These are phyloP conservation scores for Echinometra lucunter DNA, from an alignment of 53 echinoderm and acorn worm species.

Conservation along the genomic window DNA sequence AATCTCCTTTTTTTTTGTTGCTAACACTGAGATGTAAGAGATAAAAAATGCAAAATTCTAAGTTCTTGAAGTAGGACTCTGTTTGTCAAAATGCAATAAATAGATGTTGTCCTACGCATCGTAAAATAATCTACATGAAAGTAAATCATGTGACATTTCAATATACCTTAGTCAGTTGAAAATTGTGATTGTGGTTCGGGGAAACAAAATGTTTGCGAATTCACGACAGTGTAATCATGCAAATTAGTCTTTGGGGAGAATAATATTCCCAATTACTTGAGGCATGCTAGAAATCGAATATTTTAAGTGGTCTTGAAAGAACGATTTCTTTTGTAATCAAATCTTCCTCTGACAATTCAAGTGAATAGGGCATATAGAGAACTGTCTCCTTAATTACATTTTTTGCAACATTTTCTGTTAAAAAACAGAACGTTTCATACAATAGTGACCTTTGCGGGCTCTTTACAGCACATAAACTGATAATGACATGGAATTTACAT, in stretches of 20 bases:
- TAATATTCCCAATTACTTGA: conserved; percentile 34
- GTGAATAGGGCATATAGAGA: background rate
- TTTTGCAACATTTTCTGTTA: background rate
- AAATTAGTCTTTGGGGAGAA: conserved; percentile 3
- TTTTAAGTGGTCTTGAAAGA: conserved; percentile 37
- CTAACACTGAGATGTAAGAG: too few relatives aligned
- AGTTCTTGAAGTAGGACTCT: too few relatives aligned
- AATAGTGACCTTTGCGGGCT: too few relatives aligned
- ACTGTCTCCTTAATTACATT: background rate
- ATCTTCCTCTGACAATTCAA: background rate
- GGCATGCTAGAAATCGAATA: conserved; percentile 22
- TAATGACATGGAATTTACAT: too few relatives aligned
- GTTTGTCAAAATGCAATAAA: too few relatives aligned
- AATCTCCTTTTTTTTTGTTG: too few relatives aligned
- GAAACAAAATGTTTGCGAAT: conserved; percentile 8
- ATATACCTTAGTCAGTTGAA: background rate
- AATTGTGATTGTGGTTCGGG: background rate
- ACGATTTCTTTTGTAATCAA: conserved; percentile 47
- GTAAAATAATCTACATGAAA: background rate
- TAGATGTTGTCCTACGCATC: too few relatives aligned
- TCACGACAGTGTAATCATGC: conserved; percentile 10
- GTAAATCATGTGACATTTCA: background rate
- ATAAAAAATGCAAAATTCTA: too few relatives aligned
- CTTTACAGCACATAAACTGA: too few relatives aligned
- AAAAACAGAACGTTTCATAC: background rate